These are phyloP conservation scores for Onchidella celtica DNA, from an alignment of 2,888 invertebrate genomes.

Conservation along the genomic window DNA sequence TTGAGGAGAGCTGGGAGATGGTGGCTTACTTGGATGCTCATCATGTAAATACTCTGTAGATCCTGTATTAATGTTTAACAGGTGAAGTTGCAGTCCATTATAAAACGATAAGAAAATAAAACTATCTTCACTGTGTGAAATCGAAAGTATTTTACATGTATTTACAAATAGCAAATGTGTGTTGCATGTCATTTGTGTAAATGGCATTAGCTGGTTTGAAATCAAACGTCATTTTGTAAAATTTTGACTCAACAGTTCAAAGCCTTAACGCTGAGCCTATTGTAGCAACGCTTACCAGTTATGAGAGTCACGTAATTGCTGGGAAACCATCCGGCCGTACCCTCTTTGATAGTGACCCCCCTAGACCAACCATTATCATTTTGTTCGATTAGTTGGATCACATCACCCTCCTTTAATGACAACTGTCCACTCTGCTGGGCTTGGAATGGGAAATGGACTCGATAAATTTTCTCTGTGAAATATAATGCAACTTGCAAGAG, in stretches of 20 bases:
- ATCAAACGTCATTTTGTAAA: too few relatives aligned
- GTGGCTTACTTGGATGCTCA: background rate
- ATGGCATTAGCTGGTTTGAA: too few relatives aligned
- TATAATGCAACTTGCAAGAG: too few relatives aligned
- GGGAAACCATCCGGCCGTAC: slow-evolving; percentile 75
- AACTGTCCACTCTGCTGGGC: slow-evolving; percentile 67
- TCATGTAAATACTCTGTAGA: slow-evolving; percentile 1
- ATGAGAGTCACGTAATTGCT: slow-evolving; percentile 70
- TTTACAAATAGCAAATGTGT: too few relatives aligned
- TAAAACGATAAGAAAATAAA: too few relatives aligned
- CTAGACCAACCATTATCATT: slow-evolving; percentile 77
- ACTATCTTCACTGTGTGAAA: too few relatives aligned
- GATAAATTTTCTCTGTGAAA: slow-evolving; percentile 51
- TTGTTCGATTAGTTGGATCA: slow-evolving; percentile 67
- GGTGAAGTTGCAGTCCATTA: too few relatives aligned
- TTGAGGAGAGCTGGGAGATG: background rate
- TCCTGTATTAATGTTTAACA: too few relatives aligned
- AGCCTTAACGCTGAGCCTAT: too few relatives aligned
- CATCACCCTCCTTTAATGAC: slow-evolving; percentile 67
- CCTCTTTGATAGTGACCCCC: slow-evolving; percentile 58
- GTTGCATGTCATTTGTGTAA: too few relatives aligned
- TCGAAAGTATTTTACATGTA: too few relatives aligned
- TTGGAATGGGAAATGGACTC: slow-evolving; percentile 62
- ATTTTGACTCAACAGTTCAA: too few relatives aligned
- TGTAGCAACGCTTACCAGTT: background rate